Conservation (phyloP, 2,888 invertebrate genomes). For the Chymomyza caudatula region DNA sequence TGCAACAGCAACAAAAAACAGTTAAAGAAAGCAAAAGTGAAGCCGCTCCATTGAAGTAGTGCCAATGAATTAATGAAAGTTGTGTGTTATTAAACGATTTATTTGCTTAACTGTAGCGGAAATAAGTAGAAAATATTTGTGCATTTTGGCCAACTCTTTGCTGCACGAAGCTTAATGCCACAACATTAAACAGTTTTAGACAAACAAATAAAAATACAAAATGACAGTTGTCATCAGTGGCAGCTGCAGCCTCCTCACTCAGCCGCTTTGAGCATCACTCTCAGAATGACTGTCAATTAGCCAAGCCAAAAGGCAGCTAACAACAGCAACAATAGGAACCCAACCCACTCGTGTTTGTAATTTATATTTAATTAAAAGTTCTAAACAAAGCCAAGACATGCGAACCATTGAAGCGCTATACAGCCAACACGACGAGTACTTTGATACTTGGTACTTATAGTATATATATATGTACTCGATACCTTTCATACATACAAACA, state of each 20-base stretch:
- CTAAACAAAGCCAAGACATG: constrained; percentile 63
- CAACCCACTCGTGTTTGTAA: constrained; percentile 49
- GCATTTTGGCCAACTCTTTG: background rate
- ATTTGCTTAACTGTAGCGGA: background rate
- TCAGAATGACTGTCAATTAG: constrained; percentile 48
- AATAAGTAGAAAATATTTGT: constrained; percentile 1
- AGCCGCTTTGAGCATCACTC: background rate
- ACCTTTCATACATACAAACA: constrained; percentile 7
- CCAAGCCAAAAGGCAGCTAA: constrained; percentile 25
- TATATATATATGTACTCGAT: constrained; percentile 5
- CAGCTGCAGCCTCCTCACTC: constrained; percentile 7
- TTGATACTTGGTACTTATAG: background rate
- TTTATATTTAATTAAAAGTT: constrained; percentile 69
- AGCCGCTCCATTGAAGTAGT: constrained; percentile 52
- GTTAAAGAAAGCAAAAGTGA: constrained; percentile 61
- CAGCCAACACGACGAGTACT: background rate
- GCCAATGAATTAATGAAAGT: constrained; percentile 66
- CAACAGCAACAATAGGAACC: constrained; percentile 16
- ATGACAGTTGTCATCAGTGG: too few relatives aligned
- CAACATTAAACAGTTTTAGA: constrained; percentile 50
- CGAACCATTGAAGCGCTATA: constrained; percentile 63
- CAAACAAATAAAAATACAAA: constrained; percentile 32
- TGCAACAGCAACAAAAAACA: background rate
- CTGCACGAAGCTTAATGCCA: constrained; percentile 1
- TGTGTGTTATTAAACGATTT: constrained; percentile 22